Percentiles rank a stretch among this genome's conserved stretches.
These are phyloP conservation scores for Pristionchus exspectatus DNA, from an alignment of 2,888 invertebrate species.

Conservation along the genomic window DNA sequence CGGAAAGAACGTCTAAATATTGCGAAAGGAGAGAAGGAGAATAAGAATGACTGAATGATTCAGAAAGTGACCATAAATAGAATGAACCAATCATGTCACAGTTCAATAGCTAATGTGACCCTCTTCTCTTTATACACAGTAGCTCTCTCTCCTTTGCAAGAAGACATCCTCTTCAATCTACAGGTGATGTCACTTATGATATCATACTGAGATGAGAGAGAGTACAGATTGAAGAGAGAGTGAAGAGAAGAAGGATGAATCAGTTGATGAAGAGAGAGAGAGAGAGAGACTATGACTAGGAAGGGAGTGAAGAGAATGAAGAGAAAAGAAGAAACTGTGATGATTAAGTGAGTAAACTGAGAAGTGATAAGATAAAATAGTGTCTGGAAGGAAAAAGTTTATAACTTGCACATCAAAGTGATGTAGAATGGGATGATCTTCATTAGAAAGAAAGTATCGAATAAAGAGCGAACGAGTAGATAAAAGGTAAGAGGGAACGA, in stretches of 20 bases:
- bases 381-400: neutral
- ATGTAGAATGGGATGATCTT: neutral
- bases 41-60: neutral
- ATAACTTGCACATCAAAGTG: neutral
- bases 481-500: neutral
- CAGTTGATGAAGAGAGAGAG: constrained; percentile 32
- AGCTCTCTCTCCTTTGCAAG: neutral
- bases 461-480: constrained; percentile 28
- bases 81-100: neutral
- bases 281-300: neutral
- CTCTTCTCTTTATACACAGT: neutral
- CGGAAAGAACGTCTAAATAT: neutral
- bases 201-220: constrained; percentile 31
- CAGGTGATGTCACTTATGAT: constrained; percentile 22
- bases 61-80: neutral
- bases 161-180: neutral
- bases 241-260: constrained; percentile 17
- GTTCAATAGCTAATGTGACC: neutral
- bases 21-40: neutral
- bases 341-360: constrained; percentile 5
- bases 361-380: neutral
- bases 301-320: neutral
- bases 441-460: neutral
- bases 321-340: neutral
- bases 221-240: constrained; percentile 13